Evolutionary conservation across 2,888 invertebrate species (phyloP).

Genomic region (Busseola fusca): DNA sequence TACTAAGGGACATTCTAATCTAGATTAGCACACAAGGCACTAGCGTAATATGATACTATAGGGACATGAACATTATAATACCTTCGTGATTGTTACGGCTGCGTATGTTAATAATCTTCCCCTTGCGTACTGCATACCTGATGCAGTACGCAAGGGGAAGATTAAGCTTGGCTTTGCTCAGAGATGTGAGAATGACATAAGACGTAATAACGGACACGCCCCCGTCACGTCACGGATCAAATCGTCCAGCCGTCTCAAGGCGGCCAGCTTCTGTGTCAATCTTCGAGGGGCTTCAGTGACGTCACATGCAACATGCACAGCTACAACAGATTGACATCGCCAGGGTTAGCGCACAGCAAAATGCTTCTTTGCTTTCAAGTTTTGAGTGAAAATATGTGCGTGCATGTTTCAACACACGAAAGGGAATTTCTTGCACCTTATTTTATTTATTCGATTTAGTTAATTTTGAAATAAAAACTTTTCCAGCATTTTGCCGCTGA

Average conservation of each 20-base stretch:
- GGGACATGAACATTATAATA: background rate
- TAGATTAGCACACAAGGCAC: background rate
- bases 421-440: background rate
- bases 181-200: background rate
- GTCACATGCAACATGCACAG: constrained; percentile 25
- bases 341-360: background rate
- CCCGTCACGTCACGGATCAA: constrained; percentile 29
- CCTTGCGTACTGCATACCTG: background rate
- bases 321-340: constrained; percentile 10
- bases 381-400: background rate
- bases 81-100: background rate
- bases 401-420: background rate
- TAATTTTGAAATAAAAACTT: background rate
- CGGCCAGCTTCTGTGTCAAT: constrained; percentile 27
- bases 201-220: background rate
- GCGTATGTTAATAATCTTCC: constrained; percentile 16
- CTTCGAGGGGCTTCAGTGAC: constrained; percentile 37
- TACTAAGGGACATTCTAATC: background rate
- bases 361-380: background rate
- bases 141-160: too few species aligned
- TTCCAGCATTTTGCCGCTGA: too few species aligned
- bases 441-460: background rate
- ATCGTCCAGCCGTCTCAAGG: constrained; percentile 10
- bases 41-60: background rate
- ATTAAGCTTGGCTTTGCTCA: background rate